Base-by-base conservation (phyloP, 1,140 invertebrate species). In the Eciton burchellii region DNA sequence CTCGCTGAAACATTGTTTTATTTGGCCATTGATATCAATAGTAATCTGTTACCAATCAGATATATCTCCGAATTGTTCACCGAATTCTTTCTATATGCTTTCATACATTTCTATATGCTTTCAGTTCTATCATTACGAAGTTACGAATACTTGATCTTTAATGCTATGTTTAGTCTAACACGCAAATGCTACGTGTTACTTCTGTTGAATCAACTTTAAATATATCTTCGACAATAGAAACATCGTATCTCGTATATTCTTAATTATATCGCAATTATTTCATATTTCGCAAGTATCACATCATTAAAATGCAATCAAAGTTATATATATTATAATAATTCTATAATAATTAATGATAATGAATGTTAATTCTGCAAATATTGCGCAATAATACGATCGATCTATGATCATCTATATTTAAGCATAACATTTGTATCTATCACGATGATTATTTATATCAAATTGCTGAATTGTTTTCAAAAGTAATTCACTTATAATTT, bases 101-200 rank as follows among this genome's bases (percentile, higher is more conserved):
- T 56, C n/a, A 19, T n/a, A 14, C 19, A 41, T 21, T 6, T n/a
- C 35, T 3, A 29, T 29, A 56, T 66, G 9, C 56, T 79, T 68
- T 56, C n/a, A 19, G n/a, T 49, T 57, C 56, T 45, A 49, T 70
- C 49, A 79, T 68, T 63, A 26, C 16, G n/a, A n/a, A 57, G 49
- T 19, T 68, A 68, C 9, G 35, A 65, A 52, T 9, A n/a, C 19
- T 52, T 26, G 29, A 56, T 68, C n/a, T n/a, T 77, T 26, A 68
- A 29, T 35, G 0, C 12, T 70, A 21, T 70, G 16, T 47, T 68
- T 77, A 66, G 68, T 1, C 2, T 16, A 29, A 12, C 49, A 79
- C 12, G 74, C 35, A 57, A 8, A 29, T 57, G 24, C 68, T 35
- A 70, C 49, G 12, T 79, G 49, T 57, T 54, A 9, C 1, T 14